Evolutionary conservation across 1,140 invertebrate genomes (phyloP), one percentile per base, ranked within the genome.

Genomic region (Artemia franciscana): DNA sequence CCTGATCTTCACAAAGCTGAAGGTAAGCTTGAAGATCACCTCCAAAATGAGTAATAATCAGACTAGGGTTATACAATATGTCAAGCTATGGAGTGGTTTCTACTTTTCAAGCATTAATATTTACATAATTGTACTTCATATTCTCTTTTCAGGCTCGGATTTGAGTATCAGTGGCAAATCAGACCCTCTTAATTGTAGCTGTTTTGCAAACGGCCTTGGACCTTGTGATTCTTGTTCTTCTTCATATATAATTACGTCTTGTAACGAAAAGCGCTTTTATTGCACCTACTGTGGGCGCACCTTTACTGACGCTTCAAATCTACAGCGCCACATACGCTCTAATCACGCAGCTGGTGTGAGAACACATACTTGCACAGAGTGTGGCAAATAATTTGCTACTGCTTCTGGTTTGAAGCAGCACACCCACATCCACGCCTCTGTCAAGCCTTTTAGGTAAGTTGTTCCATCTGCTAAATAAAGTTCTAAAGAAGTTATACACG

Each of bases 341-440:
- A 63, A 74, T 63, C 78, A 80, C 69, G 71, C 76, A 4, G 39
- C 39, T 51, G 78, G 78, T 57, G 76, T 77, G 0, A 70, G 78
- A 60, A 74, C 73, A 26, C 92, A 98, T 80, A 90, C 91, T 61
- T 98, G 94, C 73, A 82, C 85, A 59, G 91, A 97, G 77, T 98
- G 94, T 75, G 94, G 93, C 62, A 98, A 98, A 77, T 95, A 92
- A 57, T 98, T 98, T 74, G 91, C 87, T 7, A 95, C 92, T 24
- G 91, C 87, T 59, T 94, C 90, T 57, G 96, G 96, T 5, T 78
- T 99, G 27, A 99, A 98, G 74, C 96, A 99, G 73, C 96, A 99
- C 77, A 93, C 91, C 24, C 95, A 98, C 76, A 99, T 99, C 65
- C 96, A 99, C 78, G 94, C 89, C 68, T 93, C 87, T 69, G 84